Evolutionary conservation across 1,140 invertebrate species (phyloP).

Genomic region (Dendrolimus punctatus): DNA sequence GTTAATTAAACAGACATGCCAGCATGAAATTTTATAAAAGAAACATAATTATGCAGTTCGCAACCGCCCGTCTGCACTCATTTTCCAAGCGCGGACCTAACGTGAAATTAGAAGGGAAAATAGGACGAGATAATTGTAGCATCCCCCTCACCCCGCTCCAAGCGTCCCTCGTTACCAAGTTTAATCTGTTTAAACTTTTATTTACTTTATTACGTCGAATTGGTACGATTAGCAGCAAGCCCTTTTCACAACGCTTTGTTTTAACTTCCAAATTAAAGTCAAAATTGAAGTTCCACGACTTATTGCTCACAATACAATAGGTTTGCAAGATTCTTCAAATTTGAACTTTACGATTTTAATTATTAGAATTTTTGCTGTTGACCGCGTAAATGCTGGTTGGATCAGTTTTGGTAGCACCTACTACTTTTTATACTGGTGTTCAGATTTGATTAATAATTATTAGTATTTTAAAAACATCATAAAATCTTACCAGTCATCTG

Average conservation of each 20-base stretch:
- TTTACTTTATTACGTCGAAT: slow-evolving; percentile 52
- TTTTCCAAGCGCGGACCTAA: slow-evolving; percentile 34
- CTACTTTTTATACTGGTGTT: too few species aligned
- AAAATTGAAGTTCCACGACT: slow-evolving; percentile 1
- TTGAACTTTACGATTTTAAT: background rate
- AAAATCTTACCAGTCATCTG: too few species aligned
- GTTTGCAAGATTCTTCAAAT: slow-evolving; percentile 8
- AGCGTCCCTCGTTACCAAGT: slow-evolving; percentile 46
- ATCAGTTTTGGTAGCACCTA: too few species aligned
- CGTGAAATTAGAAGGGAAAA: slow-evolving; percentile 62
- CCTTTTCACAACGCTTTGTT: slow-evolving; percentile 19
- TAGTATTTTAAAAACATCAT: too few species aligned
- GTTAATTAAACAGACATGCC: too few species aligned
- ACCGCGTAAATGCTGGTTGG: too few species aligned
- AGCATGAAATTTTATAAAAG: background rate
- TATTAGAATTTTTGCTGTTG: too few species aligned
- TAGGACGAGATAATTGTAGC: slow-evolving; percentile 60
- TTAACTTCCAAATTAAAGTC: slow-evolving; percentile 18
- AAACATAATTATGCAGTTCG: slow-evolving; percentile 5
- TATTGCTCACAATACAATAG: slow-evolving; percentile 4
- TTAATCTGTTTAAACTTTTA: slow-evolving; percentile 69
- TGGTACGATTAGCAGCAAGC: slow-evolving; percentile 42
- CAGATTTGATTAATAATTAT: too few species aligned
- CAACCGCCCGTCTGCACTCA: slow-evolving; percentile 14
- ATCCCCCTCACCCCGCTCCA: slow-evolving; percentile 17